Base-by-base conservation (phyloP, 2,797 vertebrate species). In the Phalanger gymnotis region DNA sequence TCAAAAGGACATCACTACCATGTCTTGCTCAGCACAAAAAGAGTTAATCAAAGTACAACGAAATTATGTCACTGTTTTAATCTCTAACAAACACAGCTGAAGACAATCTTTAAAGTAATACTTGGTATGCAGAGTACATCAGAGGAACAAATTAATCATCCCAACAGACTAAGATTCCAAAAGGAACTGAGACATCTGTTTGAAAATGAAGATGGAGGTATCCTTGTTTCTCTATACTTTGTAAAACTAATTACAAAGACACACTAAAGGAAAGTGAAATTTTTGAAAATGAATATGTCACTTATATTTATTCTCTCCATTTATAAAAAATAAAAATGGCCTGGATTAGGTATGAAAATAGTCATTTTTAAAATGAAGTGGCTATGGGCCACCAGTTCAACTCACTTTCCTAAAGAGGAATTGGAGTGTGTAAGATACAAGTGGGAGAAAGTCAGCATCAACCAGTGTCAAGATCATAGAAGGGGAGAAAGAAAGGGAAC, bases 101-200 rank as follows among this genome's bases (percentile, higher is more conserved):
- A 91, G n/a, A 40, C 4, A 92, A 57, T 34, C 55, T 91, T 91
- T 94, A 54, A 93, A 94, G 53, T 28, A 93, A 93, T 61, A 95
- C 47, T 55, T 96, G 47, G 61, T 73, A 92, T n/a, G 19, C 55
- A 94, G 5, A 95, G 61, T 47, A 51, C 40, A 87, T 95, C 7
- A 92, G 12, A 66, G 95, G 2, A 95, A 95, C 14, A 97, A 96
- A 95, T 91, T 58, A 91, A 94, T 73, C 66, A 91, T 31, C 81
- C 28, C 55, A 54, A 58, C 22, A 93, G 34, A 93, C 25, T 92
- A 54, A 93, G 92, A 95, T 66, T 91, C 51, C 66, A 90, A 89
- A 91, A 53, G 31, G 51, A 95, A n/a, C 54, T 52, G 57, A 31
- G 14, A 92, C 55, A 57, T 31, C 34, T n/a, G 55, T 53, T 93